Percentiles rank a stretch among this genome's conserved stretches.
These are phyloP conservation scores for Aphidius ervi DNA, from an alignment of 1,140 invertebrate species.

Conservation along the genomic window DNA sequence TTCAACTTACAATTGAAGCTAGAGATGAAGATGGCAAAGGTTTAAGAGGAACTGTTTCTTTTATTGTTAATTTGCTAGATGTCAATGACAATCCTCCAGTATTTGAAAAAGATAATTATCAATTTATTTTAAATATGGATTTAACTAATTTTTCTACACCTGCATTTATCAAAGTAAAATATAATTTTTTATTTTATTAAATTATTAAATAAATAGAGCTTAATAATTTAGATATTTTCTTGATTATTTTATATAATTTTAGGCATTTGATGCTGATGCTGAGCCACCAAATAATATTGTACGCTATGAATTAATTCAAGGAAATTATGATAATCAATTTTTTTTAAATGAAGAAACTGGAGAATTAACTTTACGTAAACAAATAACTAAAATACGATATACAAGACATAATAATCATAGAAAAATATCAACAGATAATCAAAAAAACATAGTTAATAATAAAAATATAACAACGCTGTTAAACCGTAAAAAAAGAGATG, in stretches of 20 bases:
- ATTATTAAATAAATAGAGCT: neutral
- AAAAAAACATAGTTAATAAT: constrained; percentile 12
- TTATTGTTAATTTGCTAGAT: constrained; percentile 74
- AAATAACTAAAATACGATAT: constrained; percentile 49
- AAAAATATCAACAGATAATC: constrained; percentile 18
- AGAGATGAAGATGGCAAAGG: constrained; percentile 79
- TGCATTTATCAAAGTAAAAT: constrained; percentile 62
- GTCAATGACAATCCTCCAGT: constrained; percentile 83
- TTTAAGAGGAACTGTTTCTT: constrained; percentile 64
- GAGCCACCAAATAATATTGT: constrained; percentile 83
- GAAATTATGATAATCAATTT: constrained; percentile 78
- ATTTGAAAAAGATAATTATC: constrained; percentile 76
- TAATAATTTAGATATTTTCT: constrained; percentile 4
- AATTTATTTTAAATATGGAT: constrained; percentile 74
- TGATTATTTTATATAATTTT: constrained; percentile 13
- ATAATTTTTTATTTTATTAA: neutral
- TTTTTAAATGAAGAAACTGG: constrained; percentile 73
- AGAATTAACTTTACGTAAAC: constrained; percentile 55
- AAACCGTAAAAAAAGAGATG: constrained; percentile 43
- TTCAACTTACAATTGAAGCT: constrained; percentile 78
- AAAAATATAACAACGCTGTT: constrained; percentile 5
- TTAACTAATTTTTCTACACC: constrained; percentile 67
- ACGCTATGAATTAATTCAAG: constrained; percentile 76
- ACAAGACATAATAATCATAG: constrained; percentile 32
- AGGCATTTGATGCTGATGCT: constrained; percentile 77